phyloP scores from a whole-genome alignment of 2,797 vertebrate genomes.

The Sebastes miniatus region DNA sequence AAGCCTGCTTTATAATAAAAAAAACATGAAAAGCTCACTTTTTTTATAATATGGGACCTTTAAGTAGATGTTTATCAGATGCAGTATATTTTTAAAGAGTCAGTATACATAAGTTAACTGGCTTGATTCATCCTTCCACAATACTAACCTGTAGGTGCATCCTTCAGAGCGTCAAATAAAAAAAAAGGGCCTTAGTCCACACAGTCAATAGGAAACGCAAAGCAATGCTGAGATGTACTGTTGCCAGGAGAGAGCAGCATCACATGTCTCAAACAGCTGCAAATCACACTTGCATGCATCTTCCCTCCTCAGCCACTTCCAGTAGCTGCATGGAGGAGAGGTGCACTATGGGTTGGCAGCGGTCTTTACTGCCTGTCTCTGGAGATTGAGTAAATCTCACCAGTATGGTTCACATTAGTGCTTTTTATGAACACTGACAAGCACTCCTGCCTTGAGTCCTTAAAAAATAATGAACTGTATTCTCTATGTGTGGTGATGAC shows the following conservation, averaged over 20 bases:
- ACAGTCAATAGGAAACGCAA: conserved; percentile 47
- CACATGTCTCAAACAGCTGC: conserved; percentile 56
- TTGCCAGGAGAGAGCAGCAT: conserved; percentile 63
- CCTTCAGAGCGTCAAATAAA: background rate
- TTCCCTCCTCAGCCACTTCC: background rate
- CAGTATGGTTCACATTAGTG: conserved; percentile 34
- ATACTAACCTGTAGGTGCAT: background rate
- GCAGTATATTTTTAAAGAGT: background rate
- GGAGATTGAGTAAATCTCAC: conserved; percentile 22
- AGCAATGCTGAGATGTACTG: conserved; percentile 41
- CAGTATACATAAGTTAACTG: background rate
- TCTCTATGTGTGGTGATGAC: conserved; percentile 10
- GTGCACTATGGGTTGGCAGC: conserved; percentile 14
- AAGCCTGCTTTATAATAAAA: no score
- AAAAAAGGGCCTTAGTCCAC: background rate
- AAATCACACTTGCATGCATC: conserved; percentile 64
- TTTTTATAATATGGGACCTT: no score
- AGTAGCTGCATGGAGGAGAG: conserved; percentile 18
- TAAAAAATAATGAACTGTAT: conserved; percentile 31
- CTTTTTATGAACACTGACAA: conserved; percentile 25
- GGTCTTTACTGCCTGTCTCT: conserved; percentile 22
- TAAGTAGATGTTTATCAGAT: background rate
- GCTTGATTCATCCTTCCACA: background rate
- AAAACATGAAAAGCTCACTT: no score
- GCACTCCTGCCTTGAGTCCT: conserved; percentile 11